These are phyloP conservation scores for Siniperca scherzeri DNA, from an alignment of 2,797 vertebrate genomes.

Conservation along the genomic window DNA sequence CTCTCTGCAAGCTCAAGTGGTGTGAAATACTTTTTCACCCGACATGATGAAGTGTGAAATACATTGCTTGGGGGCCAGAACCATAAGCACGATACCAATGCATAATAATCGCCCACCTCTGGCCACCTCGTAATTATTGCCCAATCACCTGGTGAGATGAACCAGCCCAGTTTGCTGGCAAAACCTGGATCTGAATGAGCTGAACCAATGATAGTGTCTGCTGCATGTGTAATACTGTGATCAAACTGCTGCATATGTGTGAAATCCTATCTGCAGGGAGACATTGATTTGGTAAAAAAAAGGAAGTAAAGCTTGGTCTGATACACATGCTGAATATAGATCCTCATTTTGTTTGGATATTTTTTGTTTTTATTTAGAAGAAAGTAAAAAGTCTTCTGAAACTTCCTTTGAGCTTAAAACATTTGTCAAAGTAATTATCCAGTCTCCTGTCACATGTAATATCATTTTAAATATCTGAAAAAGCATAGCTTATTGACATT, in stretches of 20 bases:
- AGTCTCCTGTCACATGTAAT: background rate
- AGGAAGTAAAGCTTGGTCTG: background rate
- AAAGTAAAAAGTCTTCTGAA: background rate
- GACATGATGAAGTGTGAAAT: slow-evolving; percentile 84
- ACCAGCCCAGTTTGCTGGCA: slow-evolving; percentile 57
- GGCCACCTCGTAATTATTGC: slow-evolving; percentile 72
- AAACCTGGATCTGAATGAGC: slow-evolving; percentile 55
- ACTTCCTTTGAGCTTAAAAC: background rate
- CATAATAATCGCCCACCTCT: slow-evolving; percentile 79
- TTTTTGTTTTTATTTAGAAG: background rate
- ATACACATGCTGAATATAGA: slow-evolving; percentile 2
- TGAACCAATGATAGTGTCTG: slow-evolving; percentile 33
- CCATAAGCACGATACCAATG: slow-evolving; percentile 75
- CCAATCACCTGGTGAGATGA: slow-evolving; percentile 76
- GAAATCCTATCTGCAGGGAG: slow-evolving; percentile 30
- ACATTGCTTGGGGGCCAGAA: slow-evolving; percentile 71
- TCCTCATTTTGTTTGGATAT: background rate
- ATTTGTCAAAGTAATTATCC: background rate
- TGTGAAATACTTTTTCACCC: slow-evolving; percentile 80
- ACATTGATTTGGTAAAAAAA: slow-evolving; percentile 16
- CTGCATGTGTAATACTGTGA: slow-evolving; percentile 53
- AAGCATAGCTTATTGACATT: background rate
- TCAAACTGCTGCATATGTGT: slow-evolving; percentile 47
- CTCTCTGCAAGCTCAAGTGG: slow-evolving; percentile 74
- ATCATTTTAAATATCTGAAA: background rate